Evolutionary conservation across 2,113 vertebrate species (phyloP).

Genomic region (Rhipidura dahli): DNA sequence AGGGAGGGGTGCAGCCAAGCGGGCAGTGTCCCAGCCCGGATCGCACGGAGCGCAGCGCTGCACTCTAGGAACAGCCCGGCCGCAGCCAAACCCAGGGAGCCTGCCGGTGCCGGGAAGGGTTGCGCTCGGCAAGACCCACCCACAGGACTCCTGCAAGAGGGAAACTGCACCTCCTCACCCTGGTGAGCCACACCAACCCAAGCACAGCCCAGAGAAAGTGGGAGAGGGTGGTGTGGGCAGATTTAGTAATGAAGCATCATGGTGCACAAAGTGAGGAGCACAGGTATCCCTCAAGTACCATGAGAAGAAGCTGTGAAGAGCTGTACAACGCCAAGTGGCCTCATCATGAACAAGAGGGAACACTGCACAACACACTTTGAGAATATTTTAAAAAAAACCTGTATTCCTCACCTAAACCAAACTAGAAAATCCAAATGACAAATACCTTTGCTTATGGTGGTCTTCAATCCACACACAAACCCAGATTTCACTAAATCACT

Average conservation of each 20-base stretch:
- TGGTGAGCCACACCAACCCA: background rate
- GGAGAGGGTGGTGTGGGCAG: rapidly evolving
- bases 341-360: background rate
- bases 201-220: background rate
- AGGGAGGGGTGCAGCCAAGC: background rate
- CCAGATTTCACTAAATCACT: background rate
- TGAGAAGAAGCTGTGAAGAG: background rate
- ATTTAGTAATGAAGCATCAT: rapidly evolving
- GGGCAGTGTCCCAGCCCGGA: background rate
- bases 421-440: background rate
- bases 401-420: background rate
- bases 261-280: rapidly evolving
- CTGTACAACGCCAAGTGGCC: background rate
- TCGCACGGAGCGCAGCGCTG: background rate
- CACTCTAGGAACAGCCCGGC: slow-evolving; percentile 41
- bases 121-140: background rate
- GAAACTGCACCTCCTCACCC: background rate
- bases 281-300: too few relatives aligned
- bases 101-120: rapidly evolving
- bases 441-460: background rate
- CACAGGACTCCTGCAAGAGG: background rate
- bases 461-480: background rate
- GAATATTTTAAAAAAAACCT: background rate
- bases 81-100: background rate
- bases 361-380: background rate